Evolutionary conservation across 2,888 invertebrate genomes (phyloP), one percentile per base, ranked within the genome.

Genomic region (Xestia sexstrigata): DNA sequence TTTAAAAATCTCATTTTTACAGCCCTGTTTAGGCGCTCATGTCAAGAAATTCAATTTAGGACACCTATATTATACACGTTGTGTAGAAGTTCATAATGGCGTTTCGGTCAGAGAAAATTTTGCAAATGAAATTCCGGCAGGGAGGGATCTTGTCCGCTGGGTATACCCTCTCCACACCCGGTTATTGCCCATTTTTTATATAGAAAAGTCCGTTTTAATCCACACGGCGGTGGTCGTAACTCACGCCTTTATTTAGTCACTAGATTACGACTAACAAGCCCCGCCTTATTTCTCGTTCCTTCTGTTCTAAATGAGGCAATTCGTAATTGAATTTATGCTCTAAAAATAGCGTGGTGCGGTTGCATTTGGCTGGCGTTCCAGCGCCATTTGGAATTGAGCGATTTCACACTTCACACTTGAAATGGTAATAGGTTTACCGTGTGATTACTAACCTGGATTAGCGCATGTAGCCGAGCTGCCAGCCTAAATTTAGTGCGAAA

Each of bases 131-230:
- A 94, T 95, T 94, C 93, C 92, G 87, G 83, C 89, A 89, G 89
- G 90, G 90, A 89, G 91, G 92, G 91, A 89, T 90, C 89, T 89
- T 87, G 89, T 90, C 92, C 92, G 87, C 87, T 81, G 90, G 92
- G 91, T 88, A 84, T 86, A 85, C 87, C 90, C 90, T 90, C 90
- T 91, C 90, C 90, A 85, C 90, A 90, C 91, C 88, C 91, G 89
- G 92, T 93, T 93, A 94, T 93, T 93, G 92, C 91, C 93, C 93
- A 93, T 94, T 95, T 93, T 94, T 93, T 93, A 92, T 92, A 92
- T 90, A 90, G 92, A 91, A 93, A 92, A 91, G 90, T 90, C 91
- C 90, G 83, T 91, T 94, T 92, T 94, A 95, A 95, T 94, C 94
- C 94, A 87, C 90, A 90, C 92, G 87, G 90, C 85, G 87, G 89